Base-by-base conservation (phyloP, 1,140 invertebrate species). In the Propsilocerus akamusi region DNA sequence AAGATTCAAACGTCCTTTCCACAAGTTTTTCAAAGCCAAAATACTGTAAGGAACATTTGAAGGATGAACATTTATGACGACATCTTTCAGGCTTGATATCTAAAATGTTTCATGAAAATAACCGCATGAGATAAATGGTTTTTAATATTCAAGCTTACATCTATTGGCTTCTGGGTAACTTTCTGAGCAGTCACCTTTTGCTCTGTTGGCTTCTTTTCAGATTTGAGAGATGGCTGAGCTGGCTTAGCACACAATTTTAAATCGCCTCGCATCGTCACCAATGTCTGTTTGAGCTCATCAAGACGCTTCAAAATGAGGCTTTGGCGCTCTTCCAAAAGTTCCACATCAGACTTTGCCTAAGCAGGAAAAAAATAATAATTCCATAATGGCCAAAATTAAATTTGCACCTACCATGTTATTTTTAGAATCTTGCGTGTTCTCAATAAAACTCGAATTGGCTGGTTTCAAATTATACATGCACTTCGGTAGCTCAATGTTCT, bases 41-140 rank as follows among this genome's bases (percentile, higher is more conserved):
- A 65, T 25, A 5, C 59, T 59, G n/a, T 63, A 65, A 3, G 63
- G 63, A 55, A 65, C 61, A n/a, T 62, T 63, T 46, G 62, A 63
- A 17, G 63, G 63, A 56, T 64, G 62, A 4, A 59, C 62, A 52
- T 65, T 65, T 26, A 65, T 55, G 12, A 65, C 63, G 11, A 65
- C 52, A 53, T 64, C 63, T n/a, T 60, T 57, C 4, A 64, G 53
- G 14, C 28, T 26, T n/a, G n/a, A n/a, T n/a, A n/a, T n/a, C n/a
- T n/a, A n/a, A n/a, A n/a, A n/a, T n/a, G n/a, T n/a, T n/a, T n/a
- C n/a, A n/a, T n/a, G n/a, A n/a, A n/a, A n/a, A n/a, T n/a, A n/a
- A n/a, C n/a, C n/a, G n/a, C n/a, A n/a, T n/a, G n/a, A n/a, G n/a
- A n/a, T n/a, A n/a, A n/a, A n/a, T n/a, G n/a, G n/a, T n/a, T n/a